These are phyloP conservation scores for Pseudochirops corinnae DNA, from an alignment of 2,797 vertebrate genomes.

Conservation along the genomic window DNA sequence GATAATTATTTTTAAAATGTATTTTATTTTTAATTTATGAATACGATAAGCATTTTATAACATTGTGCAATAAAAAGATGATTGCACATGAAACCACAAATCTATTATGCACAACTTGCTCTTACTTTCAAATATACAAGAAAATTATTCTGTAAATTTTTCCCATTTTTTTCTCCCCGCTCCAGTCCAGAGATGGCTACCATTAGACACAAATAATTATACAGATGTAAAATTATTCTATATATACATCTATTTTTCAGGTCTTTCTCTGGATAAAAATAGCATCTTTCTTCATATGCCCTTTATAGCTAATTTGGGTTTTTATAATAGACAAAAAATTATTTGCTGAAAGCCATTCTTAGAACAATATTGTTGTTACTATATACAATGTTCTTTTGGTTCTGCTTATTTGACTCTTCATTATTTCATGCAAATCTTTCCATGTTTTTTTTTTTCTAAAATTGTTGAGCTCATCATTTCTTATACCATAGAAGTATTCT, in stretches of 20 bases:
- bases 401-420: neutral
- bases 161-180: neutral
- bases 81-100: too few relatives aligned
- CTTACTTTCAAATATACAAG: neutral
- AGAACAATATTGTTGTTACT: neutral
- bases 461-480: neutral
- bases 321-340: neutral
- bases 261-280: neutral
- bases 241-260: neutral
- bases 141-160: neutral
- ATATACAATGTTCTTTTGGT: neutral
- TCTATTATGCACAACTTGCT: too few relatives aligned
- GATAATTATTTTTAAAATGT: too few relatives aligned
- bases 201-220: neutral
- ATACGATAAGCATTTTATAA: too few relatives aligned
- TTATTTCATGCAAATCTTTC: neutral
- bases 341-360: neutral
- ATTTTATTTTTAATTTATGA: too few relatives aligned
- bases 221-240: neutral
- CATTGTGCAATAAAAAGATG: neutral
- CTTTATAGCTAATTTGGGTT: neutral
- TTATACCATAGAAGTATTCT: neutral
- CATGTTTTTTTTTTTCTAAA: neutral
- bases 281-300: neutral
- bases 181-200: neutral